Conservation (phyloP, 2,797 vertebrate species). For the Poeciliopsis infans region DNA sequence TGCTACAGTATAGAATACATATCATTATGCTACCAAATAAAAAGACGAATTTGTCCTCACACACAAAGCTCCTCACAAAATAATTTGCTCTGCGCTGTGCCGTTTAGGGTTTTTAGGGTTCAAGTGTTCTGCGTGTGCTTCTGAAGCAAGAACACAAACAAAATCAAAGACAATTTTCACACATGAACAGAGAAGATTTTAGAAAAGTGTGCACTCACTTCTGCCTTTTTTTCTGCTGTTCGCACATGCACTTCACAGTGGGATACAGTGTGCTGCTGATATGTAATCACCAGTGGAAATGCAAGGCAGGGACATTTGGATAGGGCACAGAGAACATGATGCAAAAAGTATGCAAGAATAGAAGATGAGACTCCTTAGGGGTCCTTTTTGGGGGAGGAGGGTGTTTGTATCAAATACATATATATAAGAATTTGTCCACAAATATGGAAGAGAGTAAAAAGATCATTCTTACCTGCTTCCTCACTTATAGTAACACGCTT, state of each 20-base stretch:
- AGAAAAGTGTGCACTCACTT: not conserved
- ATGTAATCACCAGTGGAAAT: conserved; percentile 6
- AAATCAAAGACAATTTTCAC: conserved; percentile 5
- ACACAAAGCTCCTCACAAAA: not conserved
- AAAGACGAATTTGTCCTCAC: conserved; percentile 12
- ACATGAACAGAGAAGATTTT: conserved; percentile 1
- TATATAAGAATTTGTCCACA: not conserved
- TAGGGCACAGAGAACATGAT: not conserved
- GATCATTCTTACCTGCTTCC: not conserved
- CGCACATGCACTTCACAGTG: conserved; percentile 10
- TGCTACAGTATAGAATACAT: conserved; percentile 14
- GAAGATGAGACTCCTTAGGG: not conserved
- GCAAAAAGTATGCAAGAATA: conserved; percentile 9
- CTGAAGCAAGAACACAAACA: conserved; percentile 17
- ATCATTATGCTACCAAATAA: conserved; percentile 9
- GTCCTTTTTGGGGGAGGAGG: not conserved
- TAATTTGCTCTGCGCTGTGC: not conserved
- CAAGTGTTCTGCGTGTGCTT: not conserved
- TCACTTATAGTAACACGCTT: not conserved
- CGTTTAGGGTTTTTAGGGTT: not conserved
- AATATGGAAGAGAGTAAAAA: not conserved
- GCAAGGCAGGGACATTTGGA: conserved; percentile 8
- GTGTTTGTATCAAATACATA: not conserved
- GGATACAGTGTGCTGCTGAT: not conserved
- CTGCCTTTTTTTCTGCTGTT: conserved; percentile 1